Base-by-base conservation (phyloP, 2,888 invertebrate species). In the Apotomis capreana region DNA sequence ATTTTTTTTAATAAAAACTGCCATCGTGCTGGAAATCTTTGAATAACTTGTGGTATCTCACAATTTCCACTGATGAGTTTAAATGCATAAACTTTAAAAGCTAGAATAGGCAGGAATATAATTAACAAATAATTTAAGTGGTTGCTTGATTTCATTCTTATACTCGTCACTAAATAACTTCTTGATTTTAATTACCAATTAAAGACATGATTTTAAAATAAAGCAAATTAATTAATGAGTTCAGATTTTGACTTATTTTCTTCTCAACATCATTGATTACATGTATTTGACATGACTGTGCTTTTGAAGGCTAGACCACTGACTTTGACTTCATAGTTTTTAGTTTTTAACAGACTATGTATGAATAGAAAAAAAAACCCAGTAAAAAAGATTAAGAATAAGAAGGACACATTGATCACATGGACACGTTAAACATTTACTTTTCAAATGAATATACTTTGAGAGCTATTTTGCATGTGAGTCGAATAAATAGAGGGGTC, bases 81-180 rank as follows among this genome's bases (percentile, higher is more conserved):
- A 40, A 46, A 37, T 49, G 62, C 58, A 54, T 49, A 59, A 52
- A 68, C 62, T 15, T 58, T n/a, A 52, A n/a, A 9, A 46, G 15
- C 9, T n/a, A 15, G 36, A 46, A 52, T 8, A 44, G 26, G 4
- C 10, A 13, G 8, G 54, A 63, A 13, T 26, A 64, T 6, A 40
- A 64, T 44, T 13, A 40, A 59, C 49, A 70, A 1, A 52, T 36
- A 61, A 57, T 61, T 71, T 68, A 44, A 10, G 36, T 40, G 6
- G 36, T 49, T 4, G 65, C 37, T 10, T 37, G 13, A 26, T 15
- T 54, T 49, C 67, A 71, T 71, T 26, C 40, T 62, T 57, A 36
- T 6, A 58, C n/a, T 4, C 8, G 26, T 9, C 4, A 44, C 12
- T 54, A 57, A 10, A 40, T 10, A 12, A 1, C 8, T 57, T 0